A percentile compares a stretch with the other conserved stretches of the same genome.
phyloP scores from a whole-genome alignment of 1,140 invertebrate genomes.

The Chironomus tepperi region DNA sequence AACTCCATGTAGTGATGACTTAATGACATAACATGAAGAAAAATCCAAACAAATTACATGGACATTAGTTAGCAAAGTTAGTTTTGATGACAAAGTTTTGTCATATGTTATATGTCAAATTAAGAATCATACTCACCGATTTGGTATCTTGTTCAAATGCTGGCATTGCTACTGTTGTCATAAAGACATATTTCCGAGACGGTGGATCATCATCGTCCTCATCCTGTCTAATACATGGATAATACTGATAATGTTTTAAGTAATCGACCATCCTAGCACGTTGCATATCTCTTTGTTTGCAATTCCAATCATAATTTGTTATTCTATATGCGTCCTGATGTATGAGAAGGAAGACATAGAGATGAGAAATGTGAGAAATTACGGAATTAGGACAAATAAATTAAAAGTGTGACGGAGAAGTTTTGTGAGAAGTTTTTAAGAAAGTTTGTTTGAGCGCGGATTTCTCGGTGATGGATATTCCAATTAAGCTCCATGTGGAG shows the following conservation, averaged over 20 bases:
- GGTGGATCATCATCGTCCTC: constrained; percentile 57
- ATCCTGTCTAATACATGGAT: constrained; percentile 56
- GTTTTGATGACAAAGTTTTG: not conserved
- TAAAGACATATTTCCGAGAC: constrained; percentile 42
- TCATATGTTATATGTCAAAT: too few relatives aligned
- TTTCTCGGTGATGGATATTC: too few relatives aligned
- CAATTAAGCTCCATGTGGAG: too few relatives aligned
- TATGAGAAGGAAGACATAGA: too few relatives aligned
- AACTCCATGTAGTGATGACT: constrained; percentile 65
- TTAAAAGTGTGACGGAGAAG: too few relatives aligned
- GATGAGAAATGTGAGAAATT: too few relatives aligned
- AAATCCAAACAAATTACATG: not conserved
- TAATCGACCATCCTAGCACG: not conserved
- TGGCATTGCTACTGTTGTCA: constrained; percentile 86
- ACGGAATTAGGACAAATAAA: too few relatives aligned
- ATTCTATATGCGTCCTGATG: constrained; percentile 6
- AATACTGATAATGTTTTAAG: constrained; percentile 30
- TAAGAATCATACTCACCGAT: constrained; percentile 47
- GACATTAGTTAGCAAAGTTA: not conserved
- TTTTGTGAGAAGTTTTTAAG: too few relatives aligned
- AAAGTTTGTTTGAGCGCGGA: too few relatives aligned
- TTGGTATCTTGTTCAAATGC: constrained; percentile 87
- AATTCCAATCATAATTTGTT: constrained; percentile 18
- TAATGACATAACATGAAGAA: constrained; percentile 39
- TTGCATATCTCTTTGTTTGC: not conserved